Conservation (phyloP, 2,113 vertebrate species). For the Danionella cerebrum region DNA sequence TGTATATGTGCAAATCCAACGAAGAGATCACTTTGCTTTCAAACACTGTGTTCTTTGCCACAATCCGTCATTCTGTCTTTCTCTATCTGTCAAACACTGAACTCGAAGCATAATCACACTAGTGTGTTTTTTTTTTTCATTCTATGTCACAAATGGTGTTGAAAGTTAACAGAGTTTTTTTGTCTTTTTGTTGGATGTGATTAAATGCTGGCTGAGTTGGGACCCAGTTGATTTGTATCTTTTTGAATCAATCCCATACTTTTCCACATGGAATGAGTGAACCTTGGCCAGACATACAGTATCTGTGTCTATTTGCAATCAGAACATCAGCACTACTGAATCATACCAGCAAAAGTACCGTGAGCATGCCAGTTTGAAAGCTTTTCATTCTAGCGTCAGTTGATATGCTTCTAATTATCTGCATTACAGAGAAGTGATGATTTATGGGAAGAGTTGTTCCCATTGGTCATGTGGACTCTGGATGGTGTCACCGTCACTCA, state of each 20-base stretch:
- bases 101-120: conserved; percentile 6
- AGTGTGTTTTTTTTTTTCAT: conserved; percentile 17
- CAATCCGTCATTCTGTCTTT: conserved; percentile 38
- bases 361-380: conserved; percentile 1
- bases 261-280: conserved; percentile 15
- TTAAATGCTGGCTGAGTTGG: not conserved
- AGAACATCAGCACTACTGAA: not conserved
- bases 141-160: conserved; percentile 10
- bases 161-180: conserved; percentile 25
- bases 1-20: not conserved
- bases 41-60: conserved; percentile 18
- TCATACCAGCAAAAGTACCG: not conserved
- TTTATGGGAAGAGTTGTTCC: conserved; percentile 30
- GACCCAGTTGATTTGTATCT: conserved; percentile 6
- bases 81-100: conserved; percentile 32
- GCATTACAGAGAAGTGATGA: conserved; percentile 5
- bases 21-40: not conserved
- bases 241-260: conserved; percentile 22
- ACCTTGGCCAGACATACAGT: not conserved
- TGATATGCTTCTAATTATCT: conserved; percentile 13
- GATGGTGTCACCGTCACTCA: conserved; percentile 24
- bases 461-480: conserved; percentile 24
- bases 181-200: conserved; percentile 28
- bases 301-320: conserved; percentile 16
- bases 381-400: conserved; percentile 1